A percentile compares a stretch with the other conserved stretches of the same genome.
These are phyloP conservation scores for Calliphora vicina DNA, from an alignment of 1,140 invertebrate species.

Conservation along the genomic window DNA sequence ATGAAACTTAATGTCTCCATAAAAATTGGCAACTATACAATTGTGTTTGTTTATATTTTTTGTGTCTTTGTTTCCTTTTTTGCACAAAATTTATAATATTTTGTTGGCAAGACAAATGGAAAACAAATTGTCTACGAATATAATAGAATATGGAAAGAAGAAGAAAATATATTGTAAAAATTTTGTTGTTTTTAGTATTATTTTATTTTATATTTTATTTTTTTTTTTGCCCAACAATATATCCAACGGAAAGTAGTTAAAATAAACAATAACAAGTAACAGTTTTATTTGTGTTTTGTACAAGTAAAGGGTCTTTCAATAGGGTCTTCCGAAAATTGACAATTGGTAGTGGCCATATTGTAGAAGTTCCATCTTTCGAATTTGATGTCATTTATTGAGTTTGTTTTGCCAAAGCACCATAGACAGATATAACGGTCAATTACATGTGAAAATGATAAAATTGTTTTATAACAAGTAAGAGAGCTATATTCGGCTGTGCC, in stretches of 20 bases:
- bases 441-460: too few relatives aligned
- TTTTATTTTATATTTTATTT: too few relatives aligned
- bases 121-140: slow-evolving; percentile 3
- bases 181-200: not conserved
- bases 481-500: too few relatives aligned
- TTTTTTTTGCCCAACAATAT: not conserved
- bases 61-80: not conserved
- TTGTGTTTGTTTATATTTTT: not conserved
- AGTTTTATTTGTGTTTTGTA: not conserved
- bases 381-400: too few relatives aligned
- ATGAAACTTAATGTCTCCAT: slow-evolving; percentile 9
- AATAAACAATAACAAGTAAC: not conserved
- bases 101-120: not conserved
- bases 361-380: too few relatives aligned
- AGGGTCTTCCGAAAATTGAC: too few relatives aligned
- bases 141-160: not conserved
- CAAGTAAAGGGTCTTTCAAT: too few relatives aligned
- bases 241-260: not conserved
- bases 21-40: slow-evolving; percentile 1
- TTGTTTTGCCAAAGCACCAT: too few relatives aligned
- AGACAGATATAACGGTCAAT: too few relatives aligned
- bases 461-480: too few relatives aligned
- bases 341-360: too few relatives aligned
- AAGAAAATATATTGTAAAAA: not conserved
- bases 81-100: not conserved